These are phyloP conservation scores for Colostygia pectinataria DNA, from an alignment of 2,888 invertebrate species.

Conservation along the genomic window DNA sequence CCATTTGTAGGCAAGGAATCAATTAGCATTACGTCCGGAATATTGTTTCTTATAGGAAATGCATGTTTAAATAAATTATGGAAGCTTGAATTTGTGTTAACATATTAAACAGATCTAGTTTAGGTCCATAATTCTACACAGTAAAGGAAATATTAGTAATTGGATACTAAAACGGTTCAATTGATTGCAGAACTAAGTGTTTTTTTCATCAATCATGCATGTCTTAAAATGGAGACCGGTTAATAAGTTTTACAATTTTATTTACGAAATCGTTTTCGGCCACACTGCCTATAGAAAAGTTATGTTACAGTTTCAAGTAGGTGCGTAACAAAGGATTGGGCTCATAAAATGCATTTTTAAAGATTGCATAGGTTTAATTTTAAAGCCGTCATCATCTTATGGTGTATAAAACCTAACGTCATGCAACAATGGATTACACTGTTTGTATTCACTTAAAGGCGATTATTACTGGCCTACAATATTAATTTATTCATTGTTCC, in stretches of 20 bases:
- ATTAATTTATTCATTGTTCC: slow-evolving; percentile 35
- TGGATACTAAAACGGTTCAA: slow-evolving; percentile 9
- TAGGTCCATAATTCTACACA: slow-evolving; percentile 4
- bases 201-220: too few species aligned
- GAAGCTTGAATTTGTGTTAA: neutral
- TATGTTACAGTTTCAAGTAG: too few species aligned
- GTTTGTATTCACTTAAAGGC: slow-evolving; percentile 47
- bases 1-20: slow-evolving; percentile 18
- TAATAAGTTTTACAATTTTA: neutral
- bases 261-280: neutral
- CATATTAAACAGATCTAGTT: neutral
- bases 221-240: neutral
- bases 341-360: neutral
- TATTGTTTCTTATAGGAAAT: slow-evolving; percentile 14
- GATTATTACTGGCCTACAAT: slow-evolving; percentile 46
- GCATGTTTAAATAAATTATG: slow-evolving; percentile 16
- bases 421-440: slow-evolving; percentile 47
- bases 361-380: slow-evolving; percentile 21
- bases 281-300: too few species aligned
- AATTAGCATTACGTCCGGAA: slow-evolving; percentile 8
- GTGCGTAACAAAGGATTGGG: too few species aligned
- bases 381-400: slow-evolving; percentile 41
- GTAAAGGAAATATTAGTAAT: slow-evolving; percentile 19
- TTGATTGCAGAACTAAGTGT: slow-evolving; percentile 9
- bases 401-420: slow-evolving; percentile 49